Conservation (phyloP, 2,797 vertebrate genomes). For the Karalla daura region DNA sequence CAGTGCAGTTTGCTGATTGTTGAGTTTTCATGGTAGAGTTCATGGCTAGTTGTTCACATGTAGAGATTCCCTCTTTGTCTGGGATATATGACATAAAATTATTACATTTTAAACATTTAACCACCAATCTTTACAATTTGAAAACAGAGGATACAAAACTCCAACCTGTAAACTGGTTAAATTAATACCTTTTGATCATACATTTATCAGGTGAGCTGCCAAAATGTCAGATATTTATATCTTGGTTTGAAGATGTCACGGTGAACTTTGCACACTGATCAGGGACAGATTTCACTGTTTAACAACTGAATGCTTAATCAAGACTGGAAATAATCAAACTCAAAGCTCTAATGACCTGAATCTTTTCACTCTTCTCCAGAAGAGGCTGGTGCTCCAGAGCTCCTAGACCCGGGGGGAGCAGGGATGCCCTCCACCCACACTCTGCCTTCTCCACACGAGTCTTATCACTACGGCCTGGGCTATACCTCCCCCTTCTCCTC, state of each 20-base stretch:
- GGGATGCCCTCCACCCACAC: constrained; percentile 87
- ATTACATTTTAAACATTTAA: too few species aligned
- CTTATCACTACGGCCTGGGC: constrained; percentile 96
- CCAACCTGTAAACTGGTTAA: too few species aligned
- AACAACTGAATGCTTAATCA: neutral
- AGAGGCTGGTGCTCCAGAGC: constrained; percentile 91
- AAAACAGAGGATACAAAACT: too few species aligned
- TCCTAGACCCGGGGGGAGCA: constrained; percentile 87
- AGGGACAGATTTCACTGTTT: neutral
- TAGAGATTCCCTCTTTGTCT: too few species aligned
- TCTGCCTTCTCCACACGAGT: constrained; percentile 93
- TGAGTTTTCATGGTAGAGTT: too few species aligned
- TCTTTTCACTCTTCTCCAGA: constrained; percentile 68
- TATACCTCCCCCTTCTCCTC: constrained; percentile 99
- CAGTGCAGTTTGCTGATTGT: too few species aligned
- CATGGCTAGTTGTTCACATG: too few species aligned
- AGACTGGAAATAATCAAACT: neutral
- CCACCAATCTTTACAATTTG: too few species aligned
- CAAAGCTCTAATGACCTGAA: neutral
- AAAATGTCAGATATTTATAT: neutral
- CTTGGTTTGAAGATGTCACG: neutral
- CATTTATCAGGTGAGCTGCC: too few species aligned
- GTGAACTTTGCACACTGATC: too few species aligned
- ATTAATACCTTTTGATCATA: too few species aligned
- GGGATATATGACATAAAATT: too few species aligned